These are phyloP conservation scores for Epizoanthus illoricatus DNA, from an alignment of 92 coral and sea anemone genomes.

Conservation along the genomic window DNA sequence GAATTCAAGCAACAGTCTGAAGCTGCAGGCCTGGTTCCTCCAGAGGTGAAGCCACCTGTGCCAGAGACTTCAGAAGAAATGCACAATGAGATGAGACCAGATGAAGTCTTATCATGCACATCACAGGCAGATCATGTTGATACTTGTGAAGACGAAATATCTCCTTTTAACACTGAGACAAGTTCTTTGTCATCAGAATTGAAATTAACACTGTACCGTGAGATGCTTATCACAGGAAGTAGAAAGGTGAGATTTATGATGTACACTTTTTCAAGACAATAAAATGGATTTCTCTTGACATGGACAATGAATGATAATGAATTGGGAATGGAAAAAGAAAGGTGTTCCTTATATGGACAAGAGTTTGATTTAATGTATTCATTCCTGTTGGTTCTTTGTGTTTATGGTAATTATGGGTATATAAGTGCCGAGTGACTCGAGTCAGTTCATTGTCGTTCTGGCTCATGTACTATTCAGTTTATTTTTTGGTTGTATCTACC, in stretches of 20 bases:
- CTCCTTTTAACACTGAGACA: neutral
- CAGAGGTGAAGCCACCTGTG: neutral
- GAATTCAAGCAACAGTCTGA: slow-evolving; percentile 15
- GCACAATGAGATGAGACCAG: neutral
- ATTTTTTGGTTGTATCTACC: too few relatives aligned
- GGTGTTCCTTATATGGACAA: too few relatives aligned
- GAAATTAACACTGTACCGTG: neutral
- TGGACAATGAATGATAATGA: too few relatives aligned
- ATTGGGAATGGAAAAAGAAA: too few relatives aligned
- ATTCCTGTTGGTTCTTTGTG: too few relatives aligned
- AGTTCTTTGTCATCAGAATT: slow-evolving; percentile 7
- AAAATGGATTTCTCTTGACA: too few relatives aligned
- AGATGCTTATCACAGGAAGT: slow-evolving; percentile 26
- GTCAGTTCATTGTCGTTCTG: too few relatives aligned
- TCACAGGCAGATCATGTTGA: neutral
- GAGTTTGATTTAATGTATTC: too few relatives aligned
- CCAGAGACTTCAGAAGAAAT: neutral
- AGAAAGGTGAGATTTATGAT: slow-evolving; percentile 11
- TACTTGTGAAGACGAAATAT: neutral
- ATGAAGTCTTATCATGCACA: neutral
- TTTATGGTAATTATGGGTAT: too few relatives aligned
- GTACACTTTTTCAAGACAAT: too few relatives aligned
- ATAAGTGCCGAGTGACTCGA: too few relatives aligned
- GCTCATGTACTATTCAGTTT: too few relatives aligned
- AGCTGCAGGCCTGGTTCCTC: neutral